Conservation (phyloP, 2,113 vertebrate genomes). For the Cyprinodon brontotheroides region DNA sequence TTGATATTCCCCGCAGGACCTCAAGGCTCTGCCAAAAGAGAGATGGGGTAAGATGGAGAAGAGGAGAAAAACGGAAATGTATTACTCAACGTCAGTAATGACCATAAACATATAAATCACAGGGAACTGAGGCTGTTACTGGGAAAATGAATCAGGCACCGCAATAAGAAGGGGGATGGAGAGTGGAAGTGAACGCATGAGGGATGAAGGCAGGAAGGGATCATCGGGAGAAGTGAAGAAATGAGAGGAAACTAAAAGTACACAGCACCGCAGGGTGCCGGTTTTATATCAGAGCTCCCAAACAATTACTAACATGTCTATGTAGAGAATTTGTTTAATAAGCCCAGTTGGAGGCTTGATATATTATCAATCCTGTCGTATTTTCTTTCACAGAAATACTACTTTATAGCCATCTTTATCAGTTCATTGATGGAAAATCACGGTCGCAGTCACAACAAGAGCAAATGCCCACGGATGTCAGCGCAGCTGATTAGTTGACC, state of each 20-base stretch:
- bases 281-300: slow-evolving; percentile 41
- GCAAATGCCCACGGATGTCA: slow-evolving; percentile 21
- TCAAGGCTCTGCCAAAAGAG: slow-evolving; percentile 67
- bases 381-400: neutral
- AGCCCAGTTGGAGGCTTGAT: neutral
- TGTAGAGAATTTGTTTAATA: slow-evolving; percentile 23
- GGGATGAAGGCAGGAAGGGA: slow-evolving; percentile 44
- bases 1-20: slow-evolving; percentile 79
- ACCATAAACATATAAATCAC: slow-evolving; percentile 85
- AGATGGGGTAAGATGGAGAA: slow-evolving; percentile 58
- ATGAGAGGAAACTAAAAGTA: slow-evolving; percentile 33
- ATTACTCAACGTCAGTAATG: slow-evolving; percentile 82
- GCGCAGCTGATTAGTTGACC: slow-evolving; percentile 39
- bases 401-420: slow-evolving; percentile 3
- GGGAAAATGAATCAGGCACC: slow-evolving; percentile 70
- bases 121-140: slow-evolving; percentile 55
- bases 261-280: slow-evolving; percentile 36
- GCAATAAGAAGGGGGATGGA: slow-evolving; percentile 37
- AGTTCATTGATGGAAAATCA: neutral
- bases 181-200: slow-evolving; percentile 34
- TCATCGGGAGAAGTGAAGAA: slow-evolving; percentile 38
- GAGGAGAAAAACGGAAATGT: slow-evolving; percentile 65
- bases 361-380: slow-evolving; percentile 2
- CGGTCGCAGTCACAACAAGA: slow-evolving; percentile 10
- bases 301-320: slow-evolving; percentile 39